Evolutionary conservation across 1,140 invertebrate species (phyloP), one percentile per base, ranked within the genome.

Genomic region (Druon quercuslanigerum): DNA sequence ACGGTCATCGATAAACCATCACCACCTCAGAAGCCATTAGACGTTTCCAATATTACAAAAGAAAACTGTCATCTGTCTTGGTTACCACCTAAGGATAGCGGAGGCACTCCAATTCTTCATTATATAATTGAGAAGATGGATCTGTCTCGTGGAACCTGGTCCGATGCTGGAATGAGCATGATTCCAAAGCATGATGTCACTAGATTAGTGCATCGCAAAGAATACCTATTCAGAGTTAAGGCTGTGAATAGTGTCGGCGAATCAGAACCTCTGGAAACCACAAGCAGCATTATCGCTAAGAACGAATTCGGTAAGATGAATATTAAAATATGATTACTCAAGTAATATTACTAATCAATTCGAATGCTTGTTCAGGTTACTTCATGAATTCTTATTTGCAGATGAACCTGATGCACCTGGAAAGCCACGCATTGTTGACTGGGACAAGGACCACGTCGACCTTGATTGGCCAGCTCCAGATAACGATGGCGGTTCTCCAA

Each of bases 41-140:
- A 96, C 50, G 95, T 98, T 7, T 94, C 93, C 51, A 95, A 96
- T 83, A 94, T 99, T 14, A 97, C 96, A 0, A 97, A 98, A 86
- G 97, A 99, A 84, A 96, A 96, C 82, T 97, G 97, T 79, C 94
- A 95, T 56, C 89, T 99, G 40, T 92, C 95, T 50, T 98, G 97
- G 97, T 94, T 94, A 85, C 89, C 94, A 79, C 96, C 98, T 40
- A 92, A 94, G 60, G 96, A 98, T 86, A 97, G 98, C 89, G 98
- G 98, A 79, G 98, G 97, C 51, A 96, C 96, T 73, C 97, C 97
- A 14, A 98, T 99, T 85, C 91, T 97, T n/a, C 97, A 99, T 88
- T 99, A 99, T 86, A 93, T 99, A 50, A 94, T 99, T 75, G 98
- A 99, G 89, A 99, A 99, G 92, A 99, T 99, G 97, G 98, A 99